A percentile compares a stretch with the other conserved stretches of the same genome.
These are phyloP conservation scores for Seira musarum DNA, from an alignment of 2,888 invertebrate genomes.

Conservation along the genomic window DNA sequence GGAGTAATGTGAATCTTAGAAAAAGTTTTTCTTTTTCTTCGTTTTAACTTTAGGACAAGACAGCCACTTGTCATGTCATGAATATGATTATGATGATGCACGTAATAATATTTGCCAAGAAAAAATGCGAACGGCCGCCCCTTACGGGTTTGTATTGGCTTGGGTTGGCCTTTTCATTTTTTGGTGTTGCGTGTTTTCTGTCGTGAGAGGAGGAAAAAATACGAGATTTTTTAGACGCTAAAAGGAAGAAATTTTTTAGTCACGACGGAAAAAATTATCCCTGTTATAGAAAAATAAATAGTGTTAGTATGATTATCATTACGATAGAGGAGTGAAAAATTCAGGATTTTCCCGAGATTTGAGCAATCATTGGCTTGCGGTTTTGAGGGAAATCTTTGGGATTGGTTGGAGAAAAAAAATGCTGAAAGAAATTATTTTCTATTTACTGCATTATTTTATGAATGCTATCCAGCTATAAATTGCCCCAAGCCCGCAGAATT, in stretches of 20 bases:
- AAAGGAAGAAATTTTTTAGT: conserved; percentile 30
- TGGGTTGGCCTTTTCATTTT: conserved; percentile 22
- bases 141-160: conserved; percentile 55
- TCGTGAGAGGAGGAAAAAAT: conserved; percentile 8
- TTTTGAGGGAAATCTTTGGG: no score
- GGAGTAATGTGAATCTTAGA: conserved; percentile 15
- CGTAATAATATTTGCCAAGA: conserved; percentile 14
- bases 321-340: no score
- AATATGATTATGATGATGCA: conserved; percentile 21
- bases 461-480: no score
- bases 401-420: not conserved
- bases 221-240: not conserved
- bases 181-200: conserved; percentile 12
- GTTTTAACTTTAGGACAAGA: no score
- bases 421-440: not conserved
- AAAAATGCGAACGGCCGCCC: conserved; percentile 58
- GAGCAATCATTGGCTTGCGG: no score
- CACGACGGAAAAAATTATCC: no score
- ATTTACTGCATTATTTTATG: no score
- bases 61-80: conserved; percentile 26
- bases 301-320: no score
- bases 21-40: no score
- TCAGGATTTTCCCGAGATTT: no score
- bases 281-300: no score
- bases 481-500: no score